phyloP scores from a whole-genome alignment of 2,113 vertebrate genomes.

The Ancistrus triradiatus region DNA sequence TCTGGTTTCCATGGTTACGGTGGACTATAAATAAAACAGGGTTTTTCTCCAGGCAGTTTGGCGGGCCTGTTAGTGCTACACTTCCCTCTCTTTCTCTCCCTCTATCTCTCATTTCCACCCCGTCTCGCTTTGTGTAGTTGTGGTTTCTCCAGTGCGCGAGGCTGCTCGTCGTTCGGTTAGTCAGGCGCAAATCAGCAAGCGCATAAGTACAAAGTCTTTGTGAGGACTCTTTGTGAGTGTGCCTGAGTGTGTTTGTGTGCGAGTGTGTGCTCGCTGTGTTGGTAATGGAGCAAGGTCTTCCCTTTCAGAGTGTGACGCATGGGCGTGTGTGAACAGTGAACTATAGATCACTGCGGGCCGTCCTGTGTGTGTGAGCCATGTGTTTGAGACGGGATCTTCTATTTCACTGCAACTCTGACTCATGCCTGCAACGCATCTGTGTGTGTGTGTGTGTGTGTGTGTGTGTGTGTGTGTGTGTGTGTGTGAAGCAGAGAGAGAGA shows the following conservation, averaged over 20 bases:
- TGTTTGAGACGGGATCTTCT: slow-evolving; percentile 22
- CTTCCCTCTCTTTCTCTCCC: slow-evolving; percentile 16
- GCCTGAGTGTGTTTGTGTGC: neutral
- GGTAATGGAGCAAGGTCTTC: slow-evolving; percentile 18
- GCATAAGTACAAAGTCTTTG: slow-evolving; percentile 33
- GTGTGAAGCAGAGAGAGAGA: too few relatives aligned
- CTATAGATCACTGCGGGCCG: slow-evolving; percentile 30
- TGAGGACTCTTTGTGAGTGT: neutral
- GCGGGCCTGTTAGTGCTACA: slow-evolving; percentile 47
- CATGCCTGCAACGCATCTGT: slow-evolving; percentile 17
- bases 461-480: slow-evolving; percentile 22
- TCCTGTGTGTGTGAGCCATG: neutral
- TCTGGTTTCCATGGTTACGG: slow-evolving; percentile 82
- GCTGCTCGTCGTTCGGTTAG: slow-evolving; percentile 20
- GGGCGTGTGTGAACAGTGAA: slow-evolving; percentile 28
- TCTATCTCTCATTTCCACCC: slow-evolving; percentile 16
- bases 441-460: slow-evolving; percentile 13
- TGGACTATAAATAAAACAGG: slow-evolving; percentile 87
- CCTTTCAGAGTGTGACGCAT: slow-evolving; percentile 25
- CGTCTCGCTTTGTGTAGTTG: slow-evolving; percentile 10
- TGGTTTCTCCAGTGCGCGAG: slow-evolving; percentile 6
- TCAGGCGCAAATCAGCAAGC: slow-evolving; percentile 12
- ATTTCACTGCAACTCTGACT: slow-evolving; percentile 32
- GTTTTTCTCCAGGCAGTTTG: slow-evolving; percentile 78
- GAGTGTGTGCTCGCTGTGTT: slow-evolving; percentile 3